phyloP scores from a whole-genome alignment of 2,888 invertebrate species.

The Cephus runcator region DNA sequence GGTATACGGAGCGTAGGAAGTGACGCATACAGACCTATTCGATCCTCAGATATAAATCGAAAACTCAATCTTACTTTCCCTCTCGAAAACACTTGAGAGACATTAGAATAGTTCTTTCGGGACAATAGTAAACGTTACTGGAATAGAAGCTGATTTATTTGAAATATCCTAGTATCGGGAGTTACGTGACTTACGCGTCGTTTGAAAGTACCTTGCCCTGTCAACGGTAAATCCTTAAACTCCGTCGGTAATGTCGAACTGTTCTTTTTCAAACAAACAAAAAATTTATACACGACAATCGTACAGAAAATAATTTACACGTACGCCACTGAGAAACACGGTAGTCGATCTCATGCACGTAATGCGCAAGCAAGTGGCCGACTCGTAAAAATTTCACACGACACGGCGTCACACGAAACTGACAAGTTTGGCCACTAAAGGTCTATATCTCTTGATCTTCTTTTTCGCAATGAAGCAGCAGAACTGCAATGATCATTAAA shows the following conservation, averaged over 20 bases:
- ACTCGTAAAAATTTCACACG: not conserved
- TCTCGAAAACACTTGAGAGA: not conserved
- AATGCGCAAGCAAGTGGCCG: not conserved
- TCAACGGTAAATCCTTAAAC: not conserved
- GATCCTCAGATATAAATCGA: not conserved
- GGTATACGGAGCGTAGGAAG: slow-evolving; percentile 11
- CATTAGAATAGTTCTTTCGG: not conserved
- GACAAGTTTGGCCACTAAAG: not conserved
- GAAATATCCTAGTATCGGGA: not conserved
- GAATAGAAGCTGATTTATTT: not conserved
- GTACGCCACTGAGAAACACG: not conserved
- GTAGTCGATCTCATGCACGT: not conserved
- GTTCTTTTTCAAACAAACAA: not conserved
- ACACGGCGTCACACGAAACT: not conserved
- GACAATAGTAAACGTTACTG: not conserved
- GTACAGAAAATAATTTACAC: not conserved
- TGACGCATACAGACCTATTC: slow-evolving; percentile 10
- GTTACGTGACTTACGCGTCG: not conserved
- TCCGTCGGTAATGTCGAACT: not conserved
- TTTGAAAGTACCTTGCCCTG: not conserved
- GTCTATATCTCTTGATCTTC: not conserved
- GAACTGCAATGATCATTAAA: not conserved
- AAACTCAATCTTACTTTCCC: not conserved
- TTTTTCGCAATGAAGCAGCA: not conserved
- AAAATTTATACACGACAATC: not conserved